Conservation (phyloP, 2,888 invertebrate species). For the Elmis aenea region DNA sequence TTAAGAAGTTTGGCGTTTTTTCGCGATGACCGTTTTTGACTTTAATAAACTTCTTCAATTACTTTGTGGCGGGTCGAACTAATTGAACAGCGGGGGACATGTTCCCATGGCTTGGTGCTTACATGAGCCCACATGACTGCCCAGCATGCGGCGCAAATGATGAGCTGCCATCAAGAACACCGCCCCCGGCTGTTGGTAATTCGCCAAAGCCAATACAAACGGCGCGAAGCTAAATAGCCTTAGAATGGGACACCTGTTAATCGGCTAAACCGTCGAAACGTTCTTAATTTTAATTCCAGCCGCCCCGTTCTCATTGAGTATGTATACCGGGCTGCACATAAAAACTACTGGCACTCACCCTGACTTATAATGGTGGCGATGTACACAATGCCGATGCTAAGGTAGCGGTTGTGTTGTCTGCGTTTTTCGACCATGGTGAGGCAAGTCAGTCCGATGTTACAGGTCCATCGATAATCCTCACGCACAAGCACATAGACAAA, state of each 20-base stretch:
- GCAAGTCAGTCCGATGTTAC: slow-evolving; percentile 8
- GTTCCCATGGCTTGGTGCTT: too few species aligned
- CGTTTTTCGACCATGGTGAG: slow-evolving; percentile 31
- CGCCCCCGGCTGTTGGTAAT: slow-evolving; percentile 13
- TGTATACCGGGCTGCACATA: slow-evolving; percentile 34
- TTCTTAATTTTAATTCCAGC: slow-evolving; percentile 26
- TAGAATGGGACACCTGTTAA: slow-evolving; percentile 33
- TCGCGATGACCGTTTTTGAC: too few species aligned
- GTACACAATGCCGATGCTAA: slow-evolving; percentile 56
- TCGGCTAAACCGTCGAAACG: slow-evolving; percentile 26
- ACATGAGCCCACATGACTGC: slow-evolving; percentile 6
- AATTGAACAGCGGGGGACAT: slow-evolving; percentile 15
- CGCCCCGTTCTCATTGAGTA: slow-evolving; percentile 35
- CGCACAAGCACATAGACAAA: slow-evolving; percentile 12
- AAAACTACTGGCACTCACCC: slow-evolving; percentile 47
- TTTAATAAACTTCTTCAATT: slow-evolving; percentile 15
- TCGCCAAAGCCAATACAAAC: slow-evolving; percentile 23
- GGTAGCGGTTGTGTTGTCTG: slow-evolving; percentile 43
- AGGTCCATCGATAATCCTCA: slow-evolving; percentile 16
- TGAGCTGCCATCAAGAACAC: slow-evolving; percentile 13
- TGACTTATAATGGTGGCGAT: slow-evolving; percentile 59
- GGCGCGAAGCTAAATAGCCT: slow-evolving; percentile 21
- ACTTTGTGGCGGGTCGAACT: slow-evolving; percentile 11
- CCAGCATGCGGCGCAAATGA: slow-evolving; percentile 12
- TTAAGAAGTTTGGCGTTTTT: too few species aligned